Conservation (phyloP, 2,797 vertebrate species). For the Pipistrellus kuhlii region DNA sequence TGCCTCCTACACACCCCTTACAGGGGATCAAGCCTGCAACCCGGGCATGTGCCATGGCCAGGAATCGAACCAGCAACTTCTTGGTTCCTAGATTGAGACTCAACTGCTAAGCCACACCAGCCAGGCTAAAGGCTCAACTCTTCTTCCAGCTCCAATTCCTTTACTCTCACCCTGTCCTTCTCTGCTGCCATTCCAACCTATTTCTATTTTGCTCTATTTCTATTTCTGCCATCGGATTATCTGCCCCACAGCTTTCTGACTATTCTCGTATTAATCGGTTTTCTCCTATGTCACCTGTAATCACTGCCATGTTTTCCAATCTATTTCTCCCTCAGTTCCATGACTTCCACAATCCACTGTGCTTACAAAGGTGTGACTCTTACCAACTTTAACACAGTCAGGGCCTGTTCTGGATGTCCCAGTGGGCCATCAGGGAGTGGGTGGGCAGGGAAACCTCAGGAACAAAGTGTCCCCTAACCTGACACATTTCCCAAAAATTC, state of each 20-base stretch:
- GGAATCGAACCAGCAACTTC: too few species aligned
- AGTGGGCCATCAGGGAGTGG: too few species aligned
- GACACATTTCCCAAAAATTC: background rate
- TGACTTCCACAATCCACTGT: fast-evolving
- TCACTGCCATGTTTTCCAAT: background rate
- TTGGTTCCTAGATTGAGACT: too few species aligned
- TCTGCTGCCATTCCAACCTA: background rate
- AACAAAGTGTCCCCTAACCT: background rate
- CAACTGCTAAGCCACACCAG: too few species aligned
- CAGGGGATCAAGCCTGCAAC: too few species aligned
- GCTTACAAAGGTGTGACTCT: too few species aligned
- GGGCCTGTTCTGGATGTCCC: background rate
- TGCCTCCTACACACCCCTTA: too few species aligned
- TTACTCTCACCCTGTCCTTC: fast-evolving
- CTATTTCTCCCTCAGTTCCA: background rate
- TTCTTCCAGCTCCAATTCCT: background rate
- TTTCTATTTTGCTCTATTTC: background rate
- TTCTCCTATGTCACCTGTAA: too few species aligned
- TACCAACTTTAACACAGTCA: fast-evolving
- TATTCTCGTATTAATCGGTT: fast-evolving
- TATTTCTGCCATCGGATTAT: fast-evolving
- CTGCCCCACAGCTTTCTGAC: fast-evolving
- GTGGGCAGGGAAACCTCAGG: background rate
- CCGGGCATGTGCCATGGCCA: too few species aligned
- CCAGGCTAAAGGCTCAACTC: background rate